Percentiles rank a stretch among this genome's conserved stretches.
phyloP scores from a whole-genome alignment of 2,797 vertebrate genomes.

The Amblyraja radiata region DNA sequence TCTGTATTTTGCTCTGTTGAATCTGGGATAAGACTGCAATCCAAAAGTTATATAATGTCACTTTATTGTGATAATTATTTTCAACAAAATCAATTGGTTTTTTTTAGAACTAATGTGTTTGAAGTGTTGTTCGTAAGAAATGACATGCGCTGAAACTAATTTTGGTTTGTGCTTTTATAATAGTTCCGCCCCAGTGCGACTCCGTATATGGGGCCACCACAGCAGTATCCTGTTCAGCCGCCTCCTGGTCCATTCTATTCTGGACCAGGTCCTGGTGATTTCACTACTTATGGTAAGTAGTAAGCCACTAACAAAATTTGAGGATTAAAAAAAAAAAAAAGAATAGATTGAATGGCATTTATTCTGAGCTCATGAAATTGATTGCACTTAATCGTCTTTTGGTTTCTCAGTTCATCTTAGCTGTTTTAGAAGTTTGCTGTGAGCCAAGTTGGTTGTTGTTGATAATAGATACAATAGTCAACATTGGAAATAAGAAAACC shows the following conservation, averaged over 20 bases:
- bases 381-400: not conserved
- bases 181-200: conserved; percentile 89
- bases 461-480: too few species aligned
- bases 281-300: conserved; percentile 84
- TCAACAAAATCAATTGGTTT: not conserved
- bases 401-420: not conserved
- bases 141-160: conserved; percentile 8
- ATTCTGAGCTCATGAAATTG: not conserved
- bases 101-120: not conserved
- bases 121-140: not conserved
- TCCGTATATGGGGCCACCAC: conserved; percentile 83
- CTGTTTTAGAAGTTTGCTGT: not conserved
- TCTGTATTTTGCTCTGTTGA: too few species aligned
- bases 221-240: conserved; percentile 89
- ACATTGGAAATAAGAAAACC: not conserved
- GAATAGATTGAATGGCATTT: not conserved
- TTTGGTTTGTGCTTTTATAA: conserved; percentile 40
- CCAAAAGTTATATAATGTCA: not conserved
- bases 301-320: not conserved
- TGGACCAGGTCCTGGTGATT: conserved; percentile 88
- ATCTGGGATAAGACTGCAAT: not conserved
- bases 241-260: conserved; percentile 86
- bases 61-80: not conserved
- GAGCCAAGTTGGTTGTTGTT: not conserved
- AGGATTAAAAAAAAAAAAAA: not conserved